Base-by-base conservation (phyloP, 2,113 vertebrate species). In the Diadophis punctatus region DNA sequence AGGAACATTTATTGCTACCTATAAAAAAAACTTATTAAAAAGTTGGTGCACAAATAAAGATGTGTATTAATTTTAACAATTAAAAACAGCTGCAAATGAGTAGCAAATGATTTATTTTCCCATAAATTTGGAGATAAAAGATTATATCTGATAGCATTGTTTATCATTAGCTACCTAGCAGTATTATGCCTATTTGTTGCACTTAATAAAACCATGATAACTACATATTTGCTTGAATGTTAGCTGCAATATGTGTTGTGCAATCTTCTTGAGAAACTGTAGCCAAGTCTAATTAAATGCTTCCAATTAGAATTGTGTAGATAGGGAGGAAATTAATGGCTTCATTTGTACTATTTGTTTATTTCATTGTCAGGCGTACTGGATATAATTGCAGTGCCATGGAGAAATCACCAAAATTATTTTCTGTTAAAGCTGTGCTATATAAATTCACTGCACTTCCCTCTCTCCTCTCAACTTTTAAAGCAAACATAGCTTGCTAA, bases 231-330 rank as follows among this genome's bases (percentile, higher is more conserved):
- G 92, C 68, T 88, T 90, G 93, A 46, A 89, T 93, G 93, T 87
- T 88, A 93, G 93, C 92, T 96, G 91, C 92, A 96, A 95, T 94
- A 94, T 74, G 94, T 87, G 85, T 27, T 94, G 93, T 95, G 95
- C 52, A 95, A 95, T 95, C 94, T 97, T 96, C 94, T 94, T 92
- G 92, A 96, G 95, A 96, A 96, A 96, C 90, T 96, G 95, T 93
- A 96, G 95, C 95, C 95, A 96, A 97, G 95, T 92, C 96, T 97
- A 96, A 98, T 98, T 97, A 97, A 97, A 97, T 95, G 91, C 94
- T 96, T 97, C 97, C 97, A 97, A 97, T 98, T 97, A 97, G 97
- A 98, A 96, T 91, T 96, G 96, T 96, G 94, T 95, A 95, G 96
- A 95, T 97, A 96, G 93, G 95, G 95, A 96, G 90, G 90, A 96